Evolutionary conservation across 2,888 invertebrate genomes (phyloP).

Genomic region (Drosophila tripunctata): DNA sequence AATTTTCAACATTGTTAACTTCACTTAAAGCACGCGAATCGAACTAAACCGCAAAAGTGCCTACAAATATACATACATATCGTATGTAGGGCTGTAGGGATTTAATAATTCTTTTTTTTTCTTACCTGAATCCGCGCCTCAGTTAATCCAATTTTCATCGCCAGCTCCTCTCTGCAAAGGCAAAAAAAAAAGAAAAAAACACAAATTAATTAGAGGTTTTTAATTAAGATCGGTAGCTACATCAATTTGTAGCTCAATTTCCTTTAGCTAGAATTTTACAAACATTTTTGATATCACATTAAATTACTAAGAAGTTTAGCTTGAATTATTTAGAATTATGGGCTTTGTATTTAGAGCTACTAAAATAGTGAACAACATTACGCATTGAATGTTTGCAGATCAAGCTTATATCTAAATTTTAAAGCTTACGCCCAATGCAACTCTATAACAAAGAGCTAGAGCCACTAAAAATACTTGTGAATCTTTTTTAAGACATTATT

Average conservation of each 20-base stretch:
- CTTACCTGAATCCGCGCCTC: conserved; percentile 97
- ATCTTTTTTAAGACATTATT: too few species aligned
- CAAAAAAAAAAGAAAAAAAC: conserved; percentile 20
- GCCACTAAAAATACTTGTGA: too few species aligned
- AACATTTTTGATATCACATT: too few species aligned
- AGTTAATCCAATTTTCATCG: conserved; percentile 96
- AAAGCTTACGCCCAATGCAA: too few species aligned
- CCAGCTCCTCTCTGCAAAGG: conserved; percentile 93
- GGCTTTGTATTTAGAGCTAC: too few species aligned
- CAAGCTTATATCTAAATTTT: too few species aligned
- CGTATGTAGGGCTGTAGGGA: conserved; percentile 3
- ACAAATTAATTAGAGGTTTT: conserved; percentile 17
- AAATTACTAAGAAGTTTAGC: too few species aligned
- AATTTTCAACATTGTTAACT: conserved; percentile 76
- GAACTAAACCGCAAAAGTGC: conserved; percentile 45
- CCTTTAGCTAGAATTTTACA: neutral
- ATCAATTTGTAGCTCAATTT: neutral
- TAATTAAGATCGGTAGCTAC: neutral
- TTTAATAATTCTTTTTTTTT: neutral
- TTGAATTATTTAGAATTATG: too few species aligned
- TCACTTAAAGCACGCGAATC: conserved; percentile 66
- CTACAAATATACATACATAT: neutral
- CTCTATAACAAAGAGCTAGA: too few species aligned
- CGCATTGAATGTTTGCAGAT: too few species aligned
- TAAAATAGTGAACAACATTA: too few species aligned